These are phyloP conservation scores for Acinonyx jubatus DNA, from an alignment of 2,113 vertebrate species.

Conservation along the genomic window DNA sequence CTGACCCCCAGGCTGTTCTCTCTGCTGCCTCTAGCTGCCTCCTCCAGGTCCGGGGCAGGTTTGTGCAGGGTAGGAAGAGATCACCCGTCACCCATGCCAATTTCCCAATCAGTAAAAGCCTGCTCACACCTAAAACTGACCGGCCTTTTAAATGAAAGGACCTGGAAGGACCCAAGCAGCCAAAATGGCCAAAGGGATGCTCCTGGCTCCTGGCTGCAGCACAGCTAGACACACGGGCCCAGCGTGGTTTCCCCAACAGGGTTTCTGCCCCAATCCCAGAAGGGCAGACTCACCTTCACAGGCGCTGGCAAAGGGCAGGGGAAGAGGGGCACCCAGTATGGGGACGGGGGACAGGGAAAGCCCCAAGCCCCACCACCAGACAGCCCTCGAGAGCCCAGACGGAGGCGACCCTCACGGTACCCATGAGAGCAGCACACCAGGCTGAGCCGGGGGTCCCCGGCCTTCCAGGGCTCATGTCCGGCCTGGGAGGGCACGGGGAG, in stretches of 20 bases:
- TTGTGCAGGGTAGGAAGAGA: not conserved
- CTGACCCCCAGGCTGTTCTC: not conserved
- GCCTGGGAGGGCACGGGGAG: not conserved
- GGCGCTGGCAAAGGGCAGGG: not conserved
- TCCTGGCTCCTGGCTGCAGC: not conserved
- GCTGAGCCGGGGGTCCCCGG: rapidly evolving
- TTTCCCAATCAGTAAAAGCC: too few relatives aligned
- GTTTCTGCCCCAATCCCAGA: not conserved
- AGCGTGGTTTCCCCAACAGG: not conserved
- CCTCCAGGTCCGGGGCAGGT: not conserved
- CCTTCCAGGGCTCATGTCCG: rapidly evolving
- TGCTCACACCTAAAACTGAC: not conserved
- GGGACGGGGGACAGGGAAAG: not conserved
- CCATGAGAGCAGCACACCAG: not conserved
- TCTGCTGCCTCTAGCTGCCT: too few relatives aligned
- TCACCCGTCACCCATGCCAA: not conserved
- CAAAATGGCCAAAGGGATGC: not conserved
- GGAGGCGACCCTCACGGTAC: not conserved
- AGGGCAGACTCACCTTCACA: not conserved
- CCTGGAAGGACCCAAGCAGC: too few relatives aligned
- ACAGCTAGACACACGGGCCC: rapidly evolving
- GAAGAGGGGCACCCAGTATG: not conserved
- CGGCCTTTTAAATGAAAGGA: not conserved
- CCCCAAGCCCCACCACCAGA: rapidly evolving
- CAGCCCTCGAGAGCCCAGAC: not conserved